phyloP scores from a whole-genome alignment of 2,888 invertebrate genomes.

The Coronaproctus castanopsis region DNA sequence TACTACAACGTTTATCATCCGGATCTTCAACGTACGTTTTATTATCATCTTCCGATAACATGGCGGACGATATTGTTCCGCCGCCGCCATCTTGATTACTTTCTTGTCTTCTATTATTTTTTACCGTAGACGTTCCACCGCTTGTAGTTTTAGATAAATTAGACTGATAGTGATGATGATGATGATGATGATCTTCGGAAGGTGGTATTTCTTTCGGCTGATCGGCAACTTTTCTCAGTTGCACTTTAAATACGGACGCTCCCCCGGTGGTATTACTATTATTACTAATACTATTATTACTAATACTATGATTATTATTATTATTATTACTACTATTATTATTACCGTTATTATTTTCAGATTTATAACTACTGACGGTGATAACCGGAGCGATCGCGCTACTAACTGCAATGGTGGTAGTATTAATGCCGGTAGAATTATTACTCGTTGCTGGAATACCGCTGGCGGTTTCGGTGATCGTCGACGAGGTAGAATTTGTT shows the following conservation, averaged over 20 bases:
- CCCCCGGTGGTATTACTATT: no score
- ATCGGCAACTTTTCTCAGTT: constrained; percentile 50
- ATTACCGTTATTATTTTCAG: neutral
- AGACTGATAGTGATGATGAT: constrained; percentile 69
- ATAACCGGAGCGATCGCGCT: neutral
- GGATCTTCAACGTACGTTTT: constrained; percentile 33
- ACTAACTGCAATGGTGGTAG: constrained; percentile 31
- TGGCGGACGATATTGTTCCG: neutral
- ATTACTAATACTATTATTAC: neutral
- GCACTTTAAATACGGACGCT: constrained; percentile 17
- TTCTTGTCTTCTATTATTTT: constrained; percentile 18
- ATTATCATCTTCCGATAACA: neutral
- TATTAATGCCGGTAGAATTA: constrained; percentile 29
- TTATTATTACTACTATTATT: neutral
- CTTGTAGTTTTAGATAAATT: constrained; percentile 57
- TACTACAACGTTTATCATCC: constrained; percentile 72
- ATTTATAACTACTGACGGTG: constrained; percentile 8
- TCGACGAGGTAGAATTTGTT: neutral
- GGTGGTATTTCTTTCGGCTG: constrained; percentile 37
- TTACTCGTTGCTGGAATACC: neutral
- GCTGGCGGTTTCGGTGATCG: constrained; percentile 8
- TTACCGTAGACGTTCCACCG: constrained; percentile 23
- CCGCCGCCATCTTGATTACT: constrained; percentile 19
- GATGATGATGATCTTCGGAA: constrained; percentile 38
- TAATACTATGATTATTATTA: constrained; percentile 3